Percentiles rank a stretch among this genome's conserved stretches.
These are phyloP conservation scores for Lamellibrachia luymesi DNA, from an alignment of 1,140 invertebrate species.

Conservation along the genomic window DNA sequence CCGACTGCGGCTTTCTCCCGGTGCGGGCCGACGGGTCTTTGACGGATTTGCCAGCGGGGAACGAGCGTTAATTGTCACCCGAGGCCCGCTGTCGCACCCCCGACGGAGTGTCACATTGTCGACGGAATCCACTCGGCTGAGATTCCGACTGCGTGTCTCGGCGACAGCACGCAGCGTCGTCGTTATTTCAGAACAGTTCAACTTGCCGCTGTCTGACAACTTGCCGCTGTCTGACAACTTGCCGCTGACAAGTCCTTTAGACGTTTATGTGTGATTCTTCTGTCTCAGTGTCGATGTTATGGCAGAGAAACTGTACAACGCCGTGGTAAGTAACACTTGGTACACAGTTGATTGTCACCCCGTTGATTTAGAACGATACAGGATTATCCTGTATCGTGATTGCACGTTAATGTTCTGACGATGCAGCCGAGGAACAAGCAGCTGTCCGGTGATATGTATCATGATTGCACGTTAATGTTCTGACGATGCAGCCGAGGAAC, in stretches of 20 bases:
- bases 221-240: background rate
- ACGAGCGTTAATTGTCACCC: background rate
- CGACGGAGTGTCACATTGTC: background rate
- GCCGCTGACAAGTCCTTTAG: background rate
- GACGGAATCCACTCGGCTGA: background rate
- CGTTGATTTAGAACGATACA: background rate
- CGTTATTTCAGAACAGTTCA: background rate
- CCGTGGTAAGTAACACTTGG: background rate
- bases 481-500: background rate
- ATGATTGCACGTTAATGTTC: background rate
- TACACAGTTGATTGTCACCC: background rate
- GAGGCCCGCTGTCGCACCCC: background rate
- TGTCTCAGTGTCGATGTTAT: background rate
- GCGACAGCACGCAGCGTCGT: background rate
- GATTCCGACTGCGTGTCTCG: background rate
- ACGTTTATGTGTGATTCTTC: background rate
- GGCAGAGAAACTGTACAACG: background rate
- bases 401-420: background rate
- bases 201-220: background rate
- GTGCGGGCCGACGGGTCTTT: background rate
- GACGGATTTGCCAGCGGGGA: background rate
- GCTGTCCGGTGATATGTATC: too few relatives aligned
- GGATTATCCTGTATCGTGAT: background rate
- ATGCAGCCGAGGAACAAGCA: background rate
- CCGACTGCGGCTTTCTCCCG: background rate